Evolutionary conservation across 23 tunicate genomes (phyloP), one percentile per base, ranked within the genome.

Genomic region (Ciona savignyi): DNA sequence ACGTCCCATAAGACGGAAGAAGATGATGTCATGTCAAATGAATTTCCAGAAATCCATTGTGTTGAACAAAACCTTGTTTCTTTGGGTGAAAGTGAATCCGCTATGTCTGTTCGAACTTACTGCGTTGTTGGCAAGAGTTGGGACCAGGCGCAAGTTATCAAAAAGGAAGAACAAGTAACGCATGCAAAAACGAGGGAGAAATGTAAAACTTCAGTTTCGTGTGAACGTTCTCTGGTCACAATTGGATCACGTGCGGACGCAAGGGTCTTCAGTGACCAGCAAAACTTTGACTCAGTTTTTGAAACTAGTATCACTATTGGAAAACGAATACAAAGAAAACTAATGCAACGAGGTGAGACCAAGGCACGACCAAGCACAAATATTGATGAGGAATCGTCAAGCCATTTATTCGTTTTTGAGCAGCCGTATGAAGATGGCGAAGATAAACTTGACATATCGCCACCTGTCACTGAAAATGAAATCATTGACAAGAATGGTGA

Each of bases 31-130:
- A 51, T 22, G n/a, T 21, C 2, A 27, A 34, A 2, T 0, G 33
- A 19, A 23, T 4, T 32, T 21, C 63, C 70, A 3, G 61, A 51
- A 51, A 60, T 51, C 25, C 62, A 73, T 23, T 20, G 49, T 15
- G 65, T 51, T n/a, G 66, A 73, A 1, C 3, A 3, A 24, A 73
- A 66, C 35, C 4, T 28, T 22, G 33, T 28, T 27, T 29, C 72
- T 23, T 32, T 28, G 27, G 65, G 72, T n/a, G 67, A 65, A 24
- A 77, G 81, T 33, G 72, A 77, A 9, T 62, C 81, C 29, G 42
- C 70, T n/a, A 77, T 77, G 30, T 66, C 81, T 1, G 23, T 77
- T 63, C 35, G 67, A 65, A 33, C 62, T 23, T 77, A 77, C 42
- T 66, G 60, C 31, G 51, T 77, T 23, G 64, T 77, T 34, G 64